phyloP scores from a whole-genome alignment of 2,797 vertebrate genomes.

The Gymnodraco acuticeps region DNA sequence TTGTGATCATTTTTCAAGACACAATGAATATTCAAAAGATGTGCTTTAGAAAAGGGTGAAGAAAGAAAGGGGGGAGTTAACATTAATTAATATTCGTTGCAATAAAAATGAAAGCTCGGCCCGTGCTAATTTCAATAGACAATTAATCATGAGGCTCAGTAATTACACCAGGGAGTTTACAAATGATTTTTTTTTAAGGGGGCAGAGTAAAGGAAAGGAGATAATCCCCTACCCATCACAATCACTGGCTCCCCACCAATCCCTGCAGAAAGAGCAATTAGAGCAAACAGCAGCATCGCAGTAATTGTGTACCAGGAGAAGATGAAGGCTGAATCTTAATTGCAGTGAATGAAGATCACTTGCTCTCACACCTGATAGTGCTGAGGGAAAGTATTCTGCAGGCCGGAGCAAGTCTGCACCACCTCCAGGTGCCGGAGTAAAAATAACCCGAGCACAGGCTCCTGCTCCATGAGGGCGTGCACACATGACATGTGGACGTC shows the following conservation, averaged over 20 bases:
- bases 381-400: slow-evolving; percentile 82
- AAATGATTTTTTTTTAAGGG: slow-evolving; percentile 97
- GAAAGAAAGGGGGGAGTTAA: slow-evolving; percentile 88
- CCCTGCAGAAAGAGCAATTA: slow-evolving; percentile 98
- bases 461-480: slow-evolving; percentile 78
- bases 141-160: slow-evolving; percentile 99
- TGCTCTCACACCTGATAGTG: slow-evolving; percentile 91
- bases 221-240: slow-evolving; percentile 97
- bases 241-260: slow-evolving; percentile 96
- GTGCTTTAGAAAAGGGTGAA: slow-evolving; percentile 87
- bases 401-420: slow-evolving; percentile 83
- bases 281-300: slow-evolving; percentile 91
- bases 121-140: slow-evolving; percentile 99
- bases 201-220: slow-evolving; percentile 88
- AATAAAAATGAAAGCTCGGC: slow-evolving; percentile 99
- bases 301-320: slow-evolving; percentile 97
- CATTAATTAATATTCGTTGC: slow-evolving; percentile 99
- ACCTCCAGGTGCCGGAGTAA: slow-evolving; percentile 92
- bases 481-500: slow-evolving; percentile 86
- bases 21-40: slow-evolving; percentile 98
- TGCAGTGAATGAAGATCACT: slow-evolving; percentile 92
- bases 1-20: slow-evolving; percentile 93
- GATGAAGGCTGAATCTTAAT: slow-evolving; percentile 94
- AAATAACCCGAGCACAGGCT: slow-evolving; percentile 88
- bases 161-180: slow-evolving; percentile 99